phyloP scores from a whole-genome alignment of 2,888 invertebrate species.

The Drosophila hawaiiensis region DNA sequence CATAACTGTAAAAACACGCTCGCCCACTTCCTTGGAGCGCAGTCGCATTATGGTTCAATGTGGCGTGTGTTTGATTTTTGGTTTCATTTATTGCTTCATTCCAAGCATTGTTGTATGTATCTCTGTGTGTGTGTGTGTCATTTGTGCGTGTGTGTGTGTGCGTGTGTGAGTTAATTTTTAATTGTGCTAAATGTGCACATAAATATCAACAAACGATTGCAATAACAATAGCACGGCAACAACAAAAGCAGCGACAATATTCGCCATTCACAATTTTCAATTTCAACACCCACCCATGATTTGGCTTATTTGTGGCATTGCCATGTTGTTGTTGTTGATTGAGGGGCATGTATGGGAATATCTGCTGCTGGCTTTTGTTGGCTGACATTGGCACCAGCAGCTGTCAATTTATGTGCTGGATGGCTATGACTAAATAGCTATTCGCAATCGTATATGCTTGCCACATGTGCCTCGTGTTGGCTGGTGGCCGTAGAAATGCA shows the following conservation, averaged over 20 bases:
- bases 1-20: constrained; percentile 81
- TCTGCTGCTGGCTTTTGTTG: constrained; percentile 59
- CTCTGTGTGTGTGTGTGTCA: constrained; percentile 40
- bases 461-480: constrained; percentile 41
- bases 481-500: constrained; percentile 48
- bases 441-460: constrained; percentile 37
- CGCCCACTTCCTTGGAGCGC: constrained; percentile 77
- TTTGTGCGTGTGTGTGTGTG: constrained; percentile 14
- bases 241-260: constrained; percentile 37
- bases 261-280: constrained; percentile 67
- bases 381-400: constrained; percentile 74
- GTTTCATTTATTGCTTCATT: constrained; percentile 64
- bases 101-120: constrained; percentile 46
- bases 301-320: constrained; percentile 71
- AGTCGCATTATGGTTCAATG: constrained; percentile 57
- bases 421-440: constrained; percentile 75
- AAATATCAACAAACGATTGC: constrained; percentile 54
- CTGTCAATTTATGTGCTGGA: constrained; percentile 58
- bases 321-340: constrained; percentile 7
- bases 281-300: constrained; percentile 79
- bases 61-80: constrained; percentile 70
- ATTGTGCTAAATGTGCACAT: constrained; percentile 80
- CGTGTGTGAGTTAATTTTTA: constrained; percentile 69
- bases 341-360: constrained; percentile 48
- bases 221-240: constrained; percentile 34